Base-by-base conservation (phyloP, 2,797 vertebrate species). In the Coluber constrictor region DNA sequence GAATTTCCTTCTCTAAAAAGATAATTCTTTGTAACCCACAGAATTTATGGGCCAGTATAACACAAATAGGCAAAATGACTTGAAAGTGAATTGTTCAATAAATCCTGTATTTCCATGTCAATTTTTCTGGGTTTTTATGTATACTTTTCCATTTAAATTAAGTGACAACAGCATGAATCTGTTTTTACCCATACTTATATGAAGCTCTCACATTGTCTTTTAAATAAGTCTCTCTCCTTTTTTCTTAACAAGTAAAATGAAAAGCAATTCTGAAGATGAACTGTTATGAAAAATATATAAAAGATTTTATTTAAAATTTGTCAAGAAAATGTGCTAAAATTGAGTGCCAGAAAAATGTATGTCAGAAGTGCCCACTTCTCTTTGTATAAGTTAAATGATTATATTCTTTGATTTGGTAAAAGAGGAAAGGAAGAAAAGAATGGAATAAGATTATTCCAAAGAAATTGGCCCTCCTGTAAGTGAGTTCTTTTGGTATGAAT, bases 401-500 rank as follows among this genome's bases (percentile, higher is more conserved):
- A 93, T 96, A 96, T 94, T 95, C 95, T 98, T 98, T 97, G 97
- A 97, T 96, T 97, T 95, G 95, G 92, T 93, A 4, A 83, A 83
- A n/a, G 51, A 25, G 12, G 8, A 9, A 57, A 88, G 15, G n/a
- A 87, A n/a, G 60, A 61, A 89, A 89, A 60, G 37, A 61, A 54
- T 51, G 88, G 20, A 63, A 97, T 98, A 98, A 98, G 97, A 98
- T 97, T 96, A 97, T 98, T 98, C 96, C 91, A 2, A 2, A 97
- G 97, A 98, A 98, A 97, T 96, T 97, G 96, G 97, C 96, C 95
- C 96, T 98, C 96, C 97, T 97, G 97, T 96, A 98, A 98, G 97
- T 96, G 96, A 90, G 95, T 96, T 97, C 94, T 97, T 98, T 98
- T 98, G 97, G 98, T 98, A 98, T 98, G 97, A 98, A 98, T 98